phyloP scores from a whole-genome alignment of 1,140 invertebrate genomes.

The Trichonephila inaurata region DNA sequence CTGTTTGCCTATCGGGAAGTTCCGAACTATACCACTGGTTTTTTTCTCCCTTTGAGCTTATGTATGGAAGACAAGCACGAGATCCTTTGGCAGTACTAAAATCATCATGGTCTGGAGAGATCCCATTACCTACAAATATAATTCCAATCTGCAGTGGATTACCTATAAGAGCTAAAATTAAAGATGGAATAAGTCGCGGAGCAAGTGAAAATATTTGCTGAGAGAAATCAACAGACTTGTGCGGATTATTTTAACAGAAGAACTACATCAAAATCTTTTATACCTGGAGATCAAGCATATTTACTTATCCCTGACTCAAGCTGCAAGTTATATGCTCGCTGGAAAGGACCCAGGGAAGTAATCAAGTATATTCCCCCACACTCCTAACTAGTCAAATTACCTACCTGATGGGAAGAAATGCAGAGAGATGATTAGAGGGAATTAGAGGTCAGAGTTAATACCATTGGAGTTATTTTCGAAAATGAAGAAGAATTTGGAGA shows the following conservation, averaged over 20 bases:
- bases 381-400: background rate
- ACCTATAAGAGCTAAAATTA: background rate
- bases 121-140: background rate
- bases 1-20: background rate
- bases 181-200: background rate
- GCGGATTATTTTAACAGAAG: background rate
- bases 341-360: background rate
- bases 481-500: constrained; percentile 19
- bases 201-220: background rate
- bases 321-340: background rate
- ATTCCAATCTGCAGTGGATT: background rate
- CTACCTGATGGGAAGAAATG: background rate
- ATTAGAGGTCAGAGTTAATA: background rate
- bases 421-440: too few species aligned
- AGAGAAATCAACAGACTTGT: background rate
- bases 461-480: background rate
- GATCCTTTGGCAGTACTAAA: background rate
- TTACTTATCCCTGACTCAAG: background rate
- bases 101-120: background rate
- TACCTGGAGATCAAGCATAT: background rate
- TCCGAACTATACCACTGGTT: background rate
- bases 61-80: background rate
- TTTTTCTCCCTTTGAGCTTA: background rate
- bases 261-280: background rate
- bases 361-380: background rate